Evolutionary conservation across 2,797 vertebrate species (phyloP), one percentile per base, ranked within the genome.

Genomic region (Muscicapa striata): DNA sequence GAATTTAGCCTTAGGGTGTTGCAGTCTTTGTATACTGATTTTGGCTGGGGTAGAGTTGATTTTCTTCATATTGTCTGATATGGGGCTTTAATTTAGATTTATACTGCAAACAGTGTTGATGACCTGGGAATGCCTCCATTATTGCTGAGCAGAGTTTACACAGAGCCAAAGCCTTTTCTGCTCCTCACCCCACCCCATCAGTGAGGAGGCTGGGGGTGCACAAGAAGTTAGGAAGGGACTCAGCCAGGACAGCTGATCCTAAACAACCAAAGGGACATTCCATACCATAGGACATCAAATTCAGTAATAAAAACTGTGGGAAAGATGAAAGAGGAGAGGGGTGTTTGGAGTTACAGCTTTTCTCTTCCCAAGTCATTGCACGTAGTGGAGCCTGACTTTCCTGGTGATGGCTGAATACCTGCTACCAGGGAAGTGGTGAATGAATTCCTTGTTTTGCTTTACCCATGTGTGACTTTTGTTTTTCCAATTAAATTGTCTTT

Each of bases 321-420:
- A 43, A 58, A 64, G 5, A 40, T 6, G 18, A 70, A 69, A 76
- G 15, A 55, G 61, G 11, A n/a, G 17, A n/a, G 6, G 17, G 7
- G 15, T 16, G 3, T 51, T 77, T 11, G 4, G 24, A 58, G 15
- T 20, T 17, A 17, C 8, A 18, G 4, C 4, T 51, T 52, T 83
- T 64, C 10, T 70, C 36, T 49, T 63, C 38, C 38, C 16, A 30
- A 34, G 15, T 64, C 21, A 23, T 23, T 34, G 34, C 0, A 0
- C 7, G 6, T 36, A 24, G 58, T 7, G 17, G 24, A 70, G 3
- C 6, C 29, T 24, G 13, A 30, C 9, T 32, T 77, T 70, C 18
- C 45, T 36, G 58, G 38, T n/a, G 15, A 32, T 27, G 9, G 20
- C 10, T 58, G 51, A 52, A 46, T 45, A 63, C 1, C 8, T 15